Evolutionary conservation across 2,113 vertebrate species (phyloP).

Genomic region (Cyrtonyx montezumae): DNA sequence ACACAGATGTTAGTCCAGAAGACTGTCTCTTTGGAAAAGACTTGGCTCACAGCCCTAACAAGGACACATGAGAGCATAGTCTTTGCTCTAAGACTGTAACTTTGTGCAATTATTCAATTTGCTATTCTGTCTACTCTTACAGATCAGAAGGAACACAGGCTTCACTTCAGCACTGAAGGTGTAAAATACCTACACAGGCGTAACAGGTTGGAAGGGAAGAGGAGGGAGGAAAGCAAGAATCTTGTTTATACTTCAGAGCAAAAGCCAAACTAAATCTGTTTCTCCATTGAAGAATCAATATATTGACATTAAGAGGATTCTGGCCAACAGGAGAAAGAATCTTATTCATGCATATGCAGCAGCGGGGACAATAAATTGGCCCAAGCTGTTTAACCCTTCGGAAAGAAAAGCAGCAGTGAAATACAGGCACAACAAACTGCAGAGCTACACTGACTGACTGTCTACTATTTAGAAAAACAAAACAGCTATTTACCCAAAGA

Average conservation of each 20-base stretch:
- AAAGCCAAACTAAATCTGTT: not conserved
- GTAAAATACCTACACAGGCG: not conserved
- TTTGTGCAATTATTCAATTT: not conserved
- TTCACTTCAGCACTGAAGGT: not conserved
- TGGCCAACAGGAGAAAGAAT: not conserved
- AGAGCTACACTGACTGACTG: not conserved
- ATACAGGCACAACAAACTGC: not conserved
- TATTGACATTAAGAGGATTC: not conserved
- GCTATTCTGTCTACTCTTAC: not conserved
- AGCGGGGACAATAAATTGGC: not conserved
- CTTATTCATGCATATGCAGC: not conserved
- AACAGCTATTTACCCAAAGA: not conserved
- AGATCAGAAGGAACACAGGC: not conserved
- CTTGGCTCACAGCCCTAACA: not conserved
- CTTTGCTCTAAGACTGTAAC: not conserved
- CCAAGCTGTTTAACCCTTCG: not conserved
- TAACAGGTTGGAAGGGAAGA: not conserved
- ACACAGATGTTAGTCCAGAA: not conserved
- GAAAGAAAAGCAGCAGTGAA: not conserved
- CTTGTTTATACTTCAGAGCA: not conserved
- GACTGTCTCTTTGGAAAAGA: not conserved
- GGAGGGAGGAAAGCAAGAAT: rapidly evolving
- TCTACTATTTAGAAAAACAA: not conserved
- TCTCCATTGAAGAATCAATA: not conserved
- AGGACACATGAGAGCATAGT: not conserved